Evolutionary conservation across 35 echinoderm and acorn worm species (phyloP), one percentile per base, ranked within the genome.

Genomic region (Amphiura filiformis): DNA sequence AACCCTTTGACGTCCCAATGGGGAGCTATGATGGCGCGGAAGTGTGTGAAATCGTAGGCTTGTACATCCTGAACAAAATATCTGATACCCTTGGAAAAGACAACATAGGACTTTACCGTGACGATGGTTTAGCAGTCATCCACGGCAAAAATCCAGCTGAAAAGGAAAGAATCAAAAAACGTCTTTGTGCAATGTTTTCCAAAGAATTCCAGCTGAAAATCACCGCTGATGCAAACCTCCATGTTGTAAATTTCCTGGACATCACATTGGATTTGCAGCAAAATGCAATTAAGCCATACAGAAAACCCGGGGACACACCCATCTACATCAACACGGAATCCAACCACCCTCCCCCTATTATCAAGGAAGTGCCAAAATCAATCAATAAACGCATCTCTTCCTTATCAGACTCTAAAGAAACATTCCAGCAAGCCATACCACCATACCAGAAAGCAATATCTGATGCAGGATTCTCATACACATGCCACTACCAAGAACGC

Each of bases 271-370:
- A 78, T 39, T 35, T 87, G 3, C 34, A 41, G 33, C 36, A 78
- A 9, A 65, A 65, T 38, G 11, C 41, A 2, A 79, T 64, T 75
- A 14, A 79, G 26, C 85, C 85, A 12, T 87, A 78, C 85, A 36
- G 85, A 87, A 87, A 87, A 47, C 85, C 85, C 1, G 35, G 35
- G 7, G 85, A 87, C 39, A 32, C 40, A 14, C 85, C 85, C 1
- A 18, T 87, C 4, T 87, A 87, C 38, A 79, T 87, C 76, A 79
- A 87, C 76, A 65, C 34, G 13, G 23, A 44, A 79, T 87, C 85
- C 13, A 87, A 87, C 34, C 85, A 87, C 40, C 85, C 85, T 26
- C 85, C 85, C 9, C 11, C 34, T 3, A 38, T 87, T 75, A 87
- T 78, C 26, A 15, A 83, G 35, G 12, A 40, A 52, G 2, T 70